phyloP scores from a whole-genome alignment of 1,140 invertebrate genomes.

The Apolygus lucorum region DNA sequence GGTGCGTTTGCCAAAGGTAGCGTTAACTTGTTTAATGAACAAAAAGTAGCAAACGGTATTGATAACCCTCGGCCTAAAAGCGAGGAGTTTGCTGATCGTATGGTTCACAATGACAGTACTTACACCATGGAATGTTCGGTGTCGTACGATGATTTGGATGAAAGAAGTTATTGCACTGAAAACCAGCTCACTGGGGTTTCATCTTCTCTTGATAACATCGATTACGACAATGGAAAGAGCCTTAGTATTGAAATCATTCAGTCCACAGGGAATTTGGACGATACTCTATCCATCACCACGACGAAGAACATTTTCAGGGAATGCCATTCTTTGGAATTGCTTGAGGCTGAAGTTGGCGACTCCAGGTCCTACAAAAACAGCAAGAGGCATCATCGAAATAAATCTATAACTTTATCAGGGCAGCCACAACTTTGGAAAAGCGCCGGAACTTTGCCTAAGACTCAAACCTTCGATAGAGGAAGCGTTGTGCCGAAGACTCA shows the following conservation, averaged over 20 bases:
- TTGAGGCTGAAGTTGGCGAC: constrained; percentile 25
- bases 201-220: constrained; percentile 25
- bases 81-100: not conserved
- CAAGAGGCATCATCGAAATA: constrained; percentile 31
- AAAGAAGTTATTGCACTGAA: constrained; percentile 22
- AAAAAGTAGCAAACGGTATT: not conserved
- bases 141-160: constrained; percentile 31
- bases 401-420: constrained; percentile 28
- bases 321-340: constrained; percentile 32
- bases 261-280: constrained; percentile 28
- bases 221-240: constrained; percentile 23
- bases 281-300: constrained; percentile 28
- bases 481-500: constrained; percentile 24
- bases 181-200: constrained; percentile 17
- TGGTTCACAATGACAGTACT: not conserved
- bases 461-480: constrained; percentile 27
- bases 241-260: constrained; percentile 30
- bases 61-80: not conserved
- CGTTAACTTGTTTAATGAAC: not conserved
- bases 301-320: constrained; percentile 30
- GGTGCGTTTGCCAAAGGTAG: too few species aligned
- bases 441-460: constrained; percentile 24
- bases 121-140: constrained; percentile 26
- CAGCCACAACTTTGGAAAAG: constrained; percentile 32
- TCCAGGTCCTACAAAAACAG: constrained; percentile 15